Evolutionary conservation across 2,888 invertebrate species (phyloP), one percentile per base, ranked within the genome.

Genomic region (Tipula lateralis): DNA sequence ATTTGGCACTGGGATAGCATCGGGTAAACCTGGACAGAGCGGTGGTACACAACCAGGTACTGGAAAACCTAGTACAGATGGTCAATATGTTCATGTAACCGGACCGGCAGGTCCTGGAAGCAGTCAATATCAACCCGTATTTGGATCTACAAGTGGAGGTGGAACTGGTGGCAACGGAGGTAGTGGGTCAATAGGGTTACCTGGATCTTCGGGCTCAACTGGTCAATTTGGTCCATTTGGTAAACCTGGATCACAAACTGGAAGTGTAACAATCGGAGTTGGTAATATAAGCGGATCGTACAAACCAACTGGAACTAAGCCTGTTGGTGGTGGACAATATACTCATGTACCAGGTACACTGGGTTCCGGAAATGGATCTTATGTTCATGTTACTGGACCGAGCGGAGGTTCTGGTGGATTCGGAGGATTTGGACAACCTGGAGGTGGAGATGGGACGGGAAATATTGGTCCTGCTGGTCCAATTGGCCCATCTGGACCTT

Each of bases 341-440:
- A 24, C 6, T 3, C 86, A 84, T n/a, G 84, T 84, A 24, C 3
- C 2, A 13, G 85, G 85, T 12, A 16, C 83, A 83, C 12, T 9
- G 5, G 34, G 29, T 29, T 9, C 83, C 1, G 83, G 83, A n/a
- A 29, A 24, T 29, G 29, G 24, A 3, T 29, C 81, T 6, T 83
- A 83, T 83, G n/a, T 24, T 13, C 83, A 83, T 32, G 19, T 32
- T n/a, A 83, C 83, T 24, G 83, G 86, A n/a, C 29, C 5, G 0
- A 50, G 88, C 87, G 89, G 89, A 88, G 39, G 39, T 13, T n/a
- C 6, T 24, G 80, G 29, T 1, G 39, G 39, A n/a, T 39, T n/a
- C 24, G 80, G 29, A 4, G 29, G 29, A 80, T 80, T 80, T 80
- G 92, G 92, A 85, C 92, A 32, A 89, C 89, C 90, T 90, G 92